Evolutionary conservation across 2,797 vertebrate species (phyloP).

Genomic region (Rhinatrema bivittatum): DNA sequence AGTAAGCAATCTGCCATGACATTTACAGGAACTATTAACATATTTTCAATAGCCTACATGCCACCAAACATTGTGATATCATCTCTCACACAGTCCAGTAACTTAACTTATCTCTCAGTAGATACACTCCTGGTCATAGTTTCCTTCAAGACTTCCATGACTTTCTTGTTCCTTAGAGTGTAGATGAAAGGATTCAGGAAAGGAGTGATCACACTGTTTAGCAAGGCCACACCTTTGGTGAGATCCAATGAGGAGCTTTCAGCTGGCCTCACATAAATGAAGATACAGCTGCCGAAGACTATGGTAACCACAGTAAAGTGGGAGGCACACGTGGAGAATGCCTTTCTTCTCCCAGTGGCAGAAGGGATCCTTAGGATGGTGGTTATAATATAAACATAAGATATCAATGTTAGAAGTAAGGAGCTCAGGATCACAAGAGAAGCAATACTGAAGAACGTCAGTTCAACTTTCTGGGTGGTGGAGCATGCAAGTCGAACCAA

Average conservation of each 20-base stretch:
- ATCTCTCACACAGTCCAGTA: no score
- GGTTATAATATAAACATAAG: conserved; percentile 11
- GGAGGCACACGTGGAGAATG: conserved; percentile 13
- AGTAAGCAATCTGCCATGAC: no score
- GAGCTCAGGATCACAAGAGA: conserved; percentile 2
- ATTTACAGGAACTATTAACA: no score
- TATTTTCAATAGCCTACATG: no score
- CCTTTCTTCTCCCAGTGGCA: conserved; percentile 3
- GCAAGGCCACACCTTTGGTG: conserved; percentile 9
- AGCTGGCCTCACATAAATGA: conserved; percentile 6
- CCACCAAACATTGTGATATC: no score
- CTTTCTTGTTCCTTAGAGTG: conserved; percentile 12
- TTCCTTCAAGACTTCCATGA: neutral
- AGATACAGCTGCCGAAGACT: conserved; percentile 4
- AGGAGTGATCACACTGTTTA: conserved; percentile 8
- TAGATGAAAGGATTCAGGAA: conserved; percentile 10
- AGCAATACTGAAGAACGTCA: conserved; percentile 1
- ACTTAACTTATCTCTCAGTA: no score
- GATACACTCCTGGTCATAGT: no score
- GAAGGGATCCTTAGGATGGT: conserved; percentile 5
- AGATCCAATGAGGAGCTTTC: conserved; percentile 10
- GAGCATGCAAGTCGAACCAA: conserved; percentile 13
- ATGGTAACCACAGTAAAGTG: conserved; percentile 12
- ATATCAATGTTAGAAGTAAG: conserved; percentile 3
- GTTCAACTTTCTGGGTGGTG: neutral